Percentiles rank a stretch among this genome's conserved stretches.
Evolutionary conservation across 1,140 invertebrate species (phyloP).

Genomic region (Tetramorium alpestre): DNA sequence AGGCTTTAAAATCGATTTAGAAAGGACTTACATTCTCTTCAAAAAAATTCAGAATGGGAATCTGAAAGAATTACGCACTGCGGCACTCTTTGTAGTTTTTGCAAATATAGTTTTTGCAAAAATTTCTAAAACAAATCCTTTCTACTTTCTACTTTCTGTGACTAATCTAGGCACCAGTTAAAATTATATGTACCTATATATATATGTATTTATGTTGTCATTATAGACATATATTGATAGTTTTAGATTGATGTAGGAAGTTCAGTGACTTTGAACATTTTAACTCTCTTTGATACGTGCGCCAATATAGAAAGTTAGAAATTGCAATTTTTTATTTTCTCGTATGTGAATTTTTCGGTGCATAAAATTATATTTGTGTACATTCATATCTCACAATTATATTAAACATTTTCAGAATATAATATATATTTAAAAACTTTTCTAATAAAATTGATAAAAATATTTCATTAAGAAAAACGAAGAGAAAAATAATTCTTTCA

Average conservation of each 20-base stretch:
- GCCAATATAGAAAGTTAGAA: not conserved
- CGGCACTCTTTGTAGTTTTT: conserved; percentile 53
- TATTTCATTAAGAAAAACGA: not conserved
- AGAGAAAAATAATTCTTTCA: not conserved
- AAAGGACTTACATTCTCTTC: not conserved
- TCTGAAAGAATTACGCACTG: conserved; percentile 76
- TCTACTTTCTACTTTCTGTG: conserved; percentile 71
- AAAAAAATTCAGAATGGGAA: conserved; percentile 67
- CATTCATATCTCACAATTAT: not conserved
- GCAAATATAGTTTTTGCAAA: conserved; percentile 75
- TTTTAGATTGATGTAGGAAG: conserved; percentile 4
- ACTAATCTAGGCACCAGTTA: conserved; percentile 44
- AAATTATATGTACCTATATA: conserved; percentile 78
- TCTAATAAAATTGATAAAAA: not conserved
- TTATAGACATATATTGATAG: conserved; percentile 81
- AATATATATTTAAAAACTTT: not conserved
- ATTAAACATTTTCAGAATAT: not conserved
- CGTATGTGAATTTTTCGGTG: not conserved
- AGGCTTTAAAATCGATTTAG: no score
- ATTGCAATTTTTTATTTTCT: not conserved
- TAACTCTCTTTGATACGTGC: not conserved
- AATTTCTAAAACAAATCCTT: conserved; percentile 75
- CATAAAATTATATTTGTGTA: not conserved
- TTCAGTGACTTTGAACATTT: not conserved
- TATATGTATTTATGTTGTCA: conserved; percentile 77